phyloP scores from a whole-genome alignment of 2,113 vertebrate genomes.

The Callocephalon fimbriatum region DNA sequence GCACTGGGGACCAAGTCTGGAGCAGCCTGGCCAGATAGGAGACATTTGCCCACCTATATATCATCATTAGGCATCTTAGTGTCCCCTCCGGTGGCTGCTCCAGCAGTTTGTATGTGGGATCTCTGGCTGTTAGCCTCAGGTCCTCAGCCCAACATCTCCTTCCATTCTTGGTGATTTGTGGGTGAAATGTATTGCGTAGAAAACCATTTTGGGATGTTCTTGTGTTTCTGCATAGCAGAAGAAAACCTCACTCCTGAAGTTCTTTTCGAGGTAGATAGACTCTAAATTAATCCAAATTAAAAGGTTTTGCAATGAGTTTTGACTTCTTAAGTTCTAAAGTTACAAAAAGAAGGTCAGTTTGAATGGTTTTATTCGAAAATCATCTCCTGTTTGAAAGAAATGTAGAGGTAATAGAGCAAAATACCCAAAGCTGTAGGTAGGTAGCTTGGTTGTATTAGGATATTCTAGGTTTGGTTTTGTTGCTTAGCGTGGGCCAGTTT shows the following conservation, averaged over 20 bases:
- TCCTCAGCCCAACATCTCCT: neutral
- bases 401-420: neutral
- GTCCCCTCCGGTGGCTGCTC: neutral
- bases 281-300: neutral
- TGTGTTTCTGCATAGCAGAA: neutral
- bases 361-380: neutral
- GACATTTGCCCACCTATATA: neutral
- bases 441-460: neutral
- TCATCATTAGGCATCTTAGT: neutral
- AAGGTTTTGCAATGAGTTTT: neutral
- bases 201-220: neutral
- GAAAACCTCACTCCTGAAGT: neutral
- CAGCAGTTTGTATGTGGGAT: rapidly evolving
- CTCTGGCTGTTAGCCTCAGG: neutral
- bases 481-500: neutral
- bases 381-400: neutral
- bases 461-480: neutral
- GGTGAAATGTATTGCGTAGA: neutral
- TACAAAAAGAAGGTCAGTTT: neutral
- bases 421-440: neutral
- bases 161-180: neutral
- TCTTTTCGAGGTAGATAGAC: neutral
- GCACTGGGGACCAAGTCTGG: neutral
- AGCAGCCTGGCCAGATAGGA: neutral
- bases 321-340: neutral